Evolutionary conservation across 2,888 invertebrate species (phyloP), one percentile per base, ranked within the genome.

Genomic region (Rhorus exstirpatorius): DNA sequence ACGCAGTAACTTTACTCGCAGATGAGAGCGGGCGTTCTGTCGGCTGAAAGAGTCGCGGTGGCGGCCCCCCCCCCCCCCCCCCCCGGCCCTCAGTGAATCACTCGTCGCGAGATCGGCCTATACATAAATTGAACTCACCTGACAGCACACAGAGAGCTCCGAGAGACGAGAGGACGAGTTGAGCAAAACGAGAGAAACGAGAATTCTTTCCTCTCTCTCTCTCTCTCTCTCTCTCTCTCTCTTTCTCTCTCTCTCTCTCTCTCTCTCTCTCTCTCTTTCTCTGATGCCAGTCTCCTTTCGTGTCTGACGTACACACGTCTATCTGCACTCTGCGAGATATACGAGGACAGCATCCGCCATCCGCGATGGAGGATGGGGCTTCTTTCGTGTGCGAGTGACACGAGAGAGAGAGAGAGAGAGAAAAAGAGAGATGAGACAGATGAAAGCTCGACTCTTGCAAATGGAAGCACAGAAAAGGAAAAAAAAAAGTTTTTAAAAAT

Each of bases 81-180:
- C 41, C 51, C 26, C 41, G 26, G 12, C 46, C 61, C 31, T 41
- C 55, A 81, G 85, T 84, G 84, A 85, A 85, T 85, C 85, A 83
- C 83, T 85, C 83, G 84, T 85, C 81, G 85, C 63, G 31, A 70
- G 83, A 85, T 84, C 84, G 82, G 77, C 79, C 81, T 85, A 79
- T 83, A 84, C 85, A 85, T 85, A 85, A 85, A 85, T 85, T 84
- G 84, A 85, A 84, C 84, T 84, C 81, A 84, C 84, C 83, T 85
- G 85, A 85, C 85, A 84, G 85, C 79, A 83, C 79, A 81, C 46
- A 65, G 76, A 67, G 67, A 67, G 83, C 81, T 85, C 71, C 82
- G 74, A 74, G 75, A 81, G 81, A 84, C 83, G 83, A 81, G 72
- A 76, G 46, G 71, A 55, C 61, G 80, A 80, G 60, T 75, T 44